Base-by-base conservation (phyloP, 2,113 vertebrate species). In the Ammodytes marinus region DNA sequence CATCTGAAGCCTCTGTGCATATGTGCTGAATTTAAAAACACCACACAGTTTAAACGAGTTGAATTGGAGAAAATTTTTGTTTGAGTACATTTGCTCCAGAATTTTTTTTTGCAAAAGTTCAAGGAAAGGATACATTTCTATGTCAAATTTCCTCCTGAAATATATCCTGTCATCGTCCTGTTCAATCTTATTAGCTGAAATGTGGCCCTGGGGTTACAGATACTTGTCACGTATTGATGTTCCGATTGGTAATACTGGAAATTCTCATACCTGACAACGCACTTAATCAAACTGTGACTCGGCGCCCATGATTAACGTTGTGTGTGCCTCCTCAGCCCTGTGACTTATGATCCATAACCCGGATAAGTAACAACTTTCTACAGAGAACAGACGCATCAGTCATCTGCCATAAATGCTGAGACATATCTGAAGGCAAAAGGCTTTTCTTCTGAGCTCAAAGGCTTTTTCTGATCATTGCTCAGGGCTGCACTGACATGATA, bases 251-350 rank as follows among this genome's bases (percentile, higher is more conserved):
- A 47, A 73, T 75, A 57, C 70, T 77, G 57, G 75, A 76, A 86
- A 75, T 42, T 55, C 61, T 87, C 69, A 76, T 83, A 85, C 80
- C 88, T 85, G 80, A 74, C 79, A 76, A 79, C 49, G 45, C 66
- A 14, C 13, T 77, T 74, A 71, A 94, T 95, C 94, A 93, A 91
- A 80, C 67, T 73, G 86, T 95, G 83, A 68, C 71, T 92, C 88
- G 15, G 65, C 84, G 73, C 69, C 86, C 81, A 82, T 85, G 92
- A 93, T 88, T 85, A 91, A 76, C 27, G 17, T 53, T 85, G 49
- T 35, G 68, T 85, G 69, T 42, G 37, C 68, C 79, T 86, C 72
- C 79, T 78, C 71, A 61, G 77, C 71, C 86, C 80, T n/a, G 80
- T 91, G 90, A 95, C 90, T 93, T 95, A 91, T 76, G 84, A 85